These are phyloP conservation scores for Eclectus roratus DNA, from an alignment of 2,113 vertebrate genomes.

Conservation along the genomic window DNA sequence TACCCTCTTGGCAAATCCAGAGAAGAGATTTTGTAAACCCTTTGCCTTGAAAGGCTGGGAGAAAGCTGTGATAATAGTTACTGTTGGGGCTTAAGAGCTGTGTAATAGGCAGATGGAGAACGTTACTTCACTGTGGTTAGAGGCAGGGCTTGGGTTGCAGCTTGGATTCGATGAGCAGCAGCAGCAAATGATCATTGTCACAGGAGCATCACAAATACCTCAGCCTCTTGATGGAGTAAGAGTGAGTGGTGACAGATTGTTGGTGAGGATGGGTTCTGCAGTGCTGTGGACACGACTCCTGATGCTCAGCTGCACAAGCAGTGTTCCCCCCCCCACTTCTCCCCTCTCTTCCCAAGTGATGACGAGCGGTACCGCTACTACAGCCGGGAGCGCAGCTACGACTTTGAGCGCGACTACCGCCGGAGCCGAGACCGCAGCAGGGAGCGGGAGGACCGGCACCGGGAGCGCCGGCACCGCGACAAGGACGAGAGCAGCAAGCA, in stretches of 20 bases:
- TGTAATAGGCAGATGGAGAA: background rate
- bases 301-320: background rate
- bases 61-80: background rate
- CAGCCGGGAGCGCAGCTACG: constrained; percentile 68
- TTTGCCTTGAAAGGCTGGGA: background rate
- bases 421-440: constrained; percentile 63
- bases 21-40: background rate
- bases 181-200: background rate
- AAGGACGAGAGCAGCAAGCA: constrained; percentile 75
- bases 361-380: constrained; percentile 70
- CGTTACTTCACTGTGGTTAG: background rate
- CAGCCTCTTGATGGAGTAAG: background rate
- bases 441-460: constrained; percentile 70
- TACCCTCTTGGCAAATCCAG: background rate
- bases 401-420: constrained; percentile 72
- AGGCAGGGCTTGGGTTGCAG: background rate
- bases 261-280: background rate
- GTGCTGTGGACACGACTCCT: background rate
- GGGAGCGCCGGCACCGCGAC: constrained; percentile 69
- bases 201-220: rapidly evolving
- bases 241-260: background rate
- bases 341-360: background rate
- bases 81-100: background rate
- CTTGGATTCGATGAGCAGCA: background rate
- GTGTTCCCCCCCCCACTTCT: background rate